These are phyloP conservation scores for Hirtodrosophila alboralis DNA, from an alignment of 2,888 invertebrate species.

Conservation along the genomic window DNA sequence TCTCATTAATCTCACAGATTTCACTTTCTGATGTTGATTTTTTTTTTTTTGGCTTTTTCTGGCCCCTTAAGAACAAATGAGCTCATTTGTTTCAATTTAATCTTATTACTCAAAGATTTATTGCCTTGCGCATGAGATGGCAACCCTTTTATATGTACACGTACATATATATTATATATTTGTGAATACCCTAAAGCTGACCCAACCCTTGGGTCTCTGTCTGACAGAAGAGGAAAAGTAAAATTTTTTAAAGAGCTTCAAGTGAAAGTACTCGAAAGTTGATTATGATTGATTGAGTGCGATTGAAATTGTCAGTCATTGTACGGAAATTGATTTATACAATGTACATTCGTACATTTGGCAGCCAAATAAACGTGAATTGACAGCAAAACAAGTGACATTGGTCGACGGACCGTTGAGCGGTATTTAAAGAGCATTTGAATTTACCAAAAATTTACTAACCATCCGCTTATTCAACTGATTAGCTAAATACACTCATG, in stretches of 20 bases:
- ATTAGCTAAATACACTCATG: slow-evolving; percentile 23
- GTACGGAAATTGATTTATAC: slow-evolving; percentile 60
- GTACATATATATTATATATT: too few relatives aligned
- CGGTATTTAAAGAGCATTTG: slow-evolving; percentile 34
- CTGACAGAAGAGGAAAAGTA: slow-evolving; percentile 30
- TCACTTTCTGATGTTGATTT: slow-evolving; percentile 4
- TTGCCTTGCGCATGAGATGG: slow-evolving; percentile 61
- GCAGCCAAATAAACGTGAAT: slow-evolving; percentile 39
- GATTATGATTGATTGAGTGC: slow-evolving; percentile 74
- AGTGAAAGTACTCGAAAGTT: slow-evolving; percentile 60
- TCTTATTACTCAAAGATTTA: slow-evolving; percentile 70
- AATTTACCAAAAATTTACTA: slow-evolving; percentile 15
- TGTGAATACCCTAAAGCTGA: slow-evolving; percentile 27
- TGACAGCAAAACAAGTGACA: slow-evolving; percentile 46
- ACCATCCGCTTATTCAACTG: slow-evolving; percentile 20
- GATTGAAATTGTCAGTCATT: slow-evolving; percentile 51
- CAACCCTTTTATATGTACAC: slow-evolving; percentile 53
- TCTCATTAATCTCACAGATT: slow-evolving; percentile 18
- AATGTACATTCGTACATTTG: slow-evolving; percentile 46
- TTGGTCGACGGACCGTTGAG: slow-evolving; percentile 16
- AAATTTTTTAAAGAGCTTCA: slow-evolving; percentile 53
- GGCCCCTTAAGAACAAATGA: slow-evolving; percentile 53
- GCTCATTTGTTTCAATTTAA: slow-evolving; percentile 75
- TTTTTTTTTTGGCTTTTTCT: slow-evolving; percentile 19
- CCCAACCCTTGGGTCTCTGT: slow-evolving; percentile 24